Evolutionary conservation across 2,797 vertebrate species (phyloP).

Genomic region (Sebastes kiyomatsui): DNA sequence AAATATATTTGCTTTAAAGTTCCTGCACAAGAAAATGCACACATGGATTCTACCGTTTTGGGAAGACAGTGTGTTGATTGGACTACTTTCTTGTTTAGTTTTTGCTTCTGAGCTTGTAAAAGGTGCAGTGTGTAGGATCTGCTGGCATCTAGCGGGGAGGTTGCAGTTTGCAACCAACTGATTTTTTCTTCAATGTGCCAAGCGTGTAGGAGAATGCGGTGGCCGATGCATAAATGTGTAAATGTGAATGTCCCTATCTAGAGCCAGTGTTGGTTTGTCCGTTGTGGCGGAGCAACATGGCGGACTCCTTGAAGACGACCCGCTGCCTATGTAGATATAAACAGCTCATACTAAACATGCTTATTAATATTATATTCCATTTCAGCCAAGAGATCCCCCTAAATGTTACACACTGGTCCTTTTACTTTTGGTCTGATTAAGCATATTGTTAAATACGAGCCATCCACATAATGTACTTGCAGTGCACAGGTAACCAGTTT

Average conservation of each 20-base stretch:
- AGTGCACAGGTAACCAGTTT: neutral
- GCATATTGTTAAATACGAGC: neutral
- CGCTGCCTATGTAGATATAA: rapidly evolving
- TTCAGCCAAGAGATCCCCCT: no score
- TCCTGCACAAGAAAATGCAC: neutral
- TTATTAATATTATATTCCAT: no score
- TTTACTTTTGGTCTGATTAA: neutral
- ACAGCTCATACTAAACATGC: no score
- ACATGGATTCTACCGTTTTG: neutral
- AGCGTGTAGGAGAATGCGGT: no score
- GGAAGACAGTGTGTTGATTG: neutral
- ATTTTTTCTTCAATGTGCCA: no score
- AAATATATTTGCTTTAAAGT: neutral
- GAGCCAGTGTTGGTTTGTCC: no score
- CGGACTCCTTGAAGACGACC: no score
- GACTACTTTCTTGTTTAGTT: neutral
- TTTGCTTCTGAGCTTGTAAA: neutral
- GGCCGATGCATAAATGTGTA: rapidly evolving
- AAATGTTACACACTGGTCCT: rapidly evolving
- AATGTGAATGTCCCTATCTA: no score
- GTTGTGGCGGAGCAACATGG: no score
- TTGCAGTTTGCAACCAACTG: no score
- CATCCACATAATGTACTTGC: neutral
- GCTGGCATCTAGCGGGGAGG: no score
- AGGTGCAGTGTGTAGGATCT: no score